These are phyloP conservation scores for Syrphus vitripennis DNA, from an alignment of 2,888 invertebrate species.

Conservation along the genomic window DNA sequence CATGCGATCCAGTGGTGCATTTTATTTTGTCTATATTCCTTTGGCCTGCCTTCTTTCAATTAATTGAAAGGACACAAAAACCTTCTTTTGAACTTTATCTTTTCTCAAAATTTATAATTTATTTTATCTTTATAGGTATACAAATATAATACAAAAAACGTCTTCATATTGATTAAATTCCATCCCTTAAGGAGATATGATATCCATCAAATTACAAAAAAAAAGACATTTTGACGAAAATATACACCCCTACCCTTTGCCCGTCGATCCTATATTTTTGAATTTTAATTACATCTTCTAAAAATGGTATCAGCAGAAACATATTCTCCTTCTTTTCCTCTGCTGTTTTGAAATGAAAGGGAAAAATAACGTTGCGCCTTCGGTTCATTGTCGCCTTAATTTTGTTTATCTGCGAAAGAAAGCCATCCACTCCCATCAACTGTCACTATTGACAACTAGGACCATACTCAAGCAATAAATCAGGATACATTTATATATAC, in stretches of 20 bases:
- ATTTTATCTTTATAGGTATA: neutral
- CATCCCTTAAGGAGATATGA: neutral
- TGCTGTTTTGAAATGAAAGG: neutral
- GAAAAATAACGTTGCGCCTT: neutral
- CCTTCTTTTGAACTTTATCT: neutral
- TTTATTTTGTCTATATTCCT: neutral
- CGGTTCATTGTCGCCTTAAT: conserved; percentile 1
- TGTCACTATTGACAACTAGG: conserved; percentile 34
- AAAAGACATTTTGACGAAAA: neutral
- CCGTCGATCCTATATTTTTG: neutral
- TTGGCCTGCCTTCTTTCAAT: neutral
- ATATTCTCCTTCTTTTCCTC: neutral
- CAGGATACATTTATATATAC: conserved; percentile 22
- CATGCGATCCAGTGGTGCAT: too few species aligned
- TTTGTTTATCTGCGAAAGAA: neutral
- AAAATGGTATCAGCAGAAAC: neutral
- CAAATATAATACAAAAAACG: too few species aligned
- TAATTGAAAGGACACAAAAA: neutral
- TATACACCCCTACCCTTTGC: neutral
- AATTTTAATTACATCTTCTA: conserved; percentile 5
- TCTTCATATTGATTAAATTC: neutral
- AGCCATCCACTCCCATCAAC: conserved; percentile 5
- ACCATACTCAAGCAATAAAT: conserved; percentile 47
- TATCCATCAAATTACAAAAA: neutral
- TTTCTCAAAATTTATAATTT: neutral